Evolutionary conservation across 2,113 vertebrate species (phyloP).

Genomic region (Glaucomys volans): DNA sequence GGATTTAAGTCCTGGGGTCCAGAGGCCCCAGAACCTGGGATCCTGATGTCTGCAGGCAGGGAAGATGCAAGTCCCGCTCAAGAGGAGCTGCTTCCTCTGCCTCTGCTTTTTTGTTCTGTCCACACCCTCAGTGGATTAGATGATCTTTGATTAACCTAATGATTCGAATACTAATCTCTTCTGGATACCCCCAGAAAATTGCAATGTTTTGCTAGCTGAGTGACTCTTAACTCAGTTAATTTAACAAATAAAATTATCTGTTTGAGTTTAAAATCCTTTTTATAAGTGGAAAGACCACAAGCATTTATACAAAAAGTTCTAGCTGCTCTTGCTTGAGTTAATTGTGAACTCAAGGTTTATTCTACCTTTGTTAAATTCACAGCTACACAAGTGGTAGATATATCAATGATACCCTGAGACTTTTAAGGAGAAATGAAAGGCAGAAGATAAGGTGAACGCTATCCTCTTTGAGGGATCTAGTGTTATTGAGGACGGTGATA

Average conservation of each 20-base stretch:
- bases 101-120: not conserved
- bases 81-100: too few relatives aligned
- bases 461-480: not conserved
- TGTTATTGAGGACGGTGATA: not conserved
- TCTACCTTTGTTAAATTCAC: slow-evolving; percentile 17
- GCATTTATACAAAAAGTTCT: not conserved
- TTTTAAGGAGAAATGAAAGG: not conserved
- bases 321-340: not conserved
- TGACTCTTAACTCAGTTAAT: not conserved
- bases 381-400: not conserved
- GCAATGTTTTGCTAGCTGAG: not conserved
- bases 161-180: not conserved
- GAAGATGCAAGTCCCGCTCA: not conserved
- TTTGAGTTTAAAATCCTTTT: slow-evolving; percentile 33
- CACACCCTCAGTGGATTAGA: not conserved
- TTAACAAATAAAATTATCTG: not conserved
- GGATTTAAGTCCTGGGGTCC: not conserved
- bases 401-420: not conserved
- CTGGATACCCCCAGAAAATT: not conserved
- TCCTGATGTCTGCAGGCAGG: not conserved
- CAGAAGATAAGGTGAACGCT: not conserved
- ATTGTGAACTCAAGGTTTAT: slow-evolving; percentile 10
- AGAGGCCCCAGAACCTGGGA: not conserved
- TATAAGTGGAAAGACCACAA: not conserved
- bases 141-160: not conserved